phyloP scores from a whole-genome alignment of 1,140 invertebrate species.

The Apis florea region DNA sequence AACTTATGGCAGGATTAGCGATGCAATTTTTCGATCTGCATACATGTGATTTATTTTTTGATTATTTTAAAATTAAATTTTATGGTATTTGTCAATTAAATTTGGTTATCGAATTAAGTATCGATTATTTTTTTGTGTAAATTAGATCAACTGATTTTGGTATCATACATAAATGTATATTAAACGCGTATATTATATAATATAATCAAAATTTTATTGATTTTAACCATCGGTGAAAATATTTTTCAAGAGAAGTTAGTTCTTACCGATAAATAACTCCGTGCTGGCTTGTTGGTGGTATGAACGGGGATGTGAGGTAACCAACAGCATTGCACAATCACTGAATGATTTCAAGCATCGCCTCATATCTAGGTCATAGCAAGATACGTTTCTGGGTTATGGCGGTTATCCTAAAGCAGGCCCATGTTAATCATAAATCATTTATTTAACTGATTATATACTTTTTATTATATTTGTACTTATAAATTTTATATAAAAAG shows the following conservation, averaged over 20 bases:
- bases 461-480: constrained; percentile 41
- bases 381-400: constrained; percentile 81
- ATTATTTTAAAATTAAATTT: too few relatives aligned
- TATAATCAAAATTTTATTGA: constrained; percentile 16
- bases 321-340: constrained; percentile 79
- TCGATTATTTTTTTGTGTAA: neutral
- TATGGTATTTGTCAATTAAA: too few relatives aligned
- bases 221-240: constrained; percentile 44
- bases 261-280: constrained; percentile 72
- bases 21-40: neutral
- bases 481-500: neutral
- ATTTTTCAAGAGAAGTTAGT: constrained; percentile 53
- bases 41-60: neutral
- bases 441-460: constrained; percentile 40
- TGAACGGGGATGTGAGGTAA: constrained; percentile 79
- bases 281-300: constrained; percentile 71
- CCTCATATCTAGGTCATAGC: constrained; percentile 81
- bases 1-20: too few relatives aligned
- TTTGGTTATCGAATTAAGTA: neutral
- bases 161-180: neutral
- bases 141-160: neutral
- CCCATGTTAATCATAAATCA: constrained; percentile 67
- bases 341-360: constrained; percentile 82
- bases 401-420: constrained; percentile 77
- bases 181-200: neutral